These are phyloP conservation scores for Pristis pectinata DNA, from an alignment of 2,797 vertebrate genomes.

Conservation along the genomic window DNA sequence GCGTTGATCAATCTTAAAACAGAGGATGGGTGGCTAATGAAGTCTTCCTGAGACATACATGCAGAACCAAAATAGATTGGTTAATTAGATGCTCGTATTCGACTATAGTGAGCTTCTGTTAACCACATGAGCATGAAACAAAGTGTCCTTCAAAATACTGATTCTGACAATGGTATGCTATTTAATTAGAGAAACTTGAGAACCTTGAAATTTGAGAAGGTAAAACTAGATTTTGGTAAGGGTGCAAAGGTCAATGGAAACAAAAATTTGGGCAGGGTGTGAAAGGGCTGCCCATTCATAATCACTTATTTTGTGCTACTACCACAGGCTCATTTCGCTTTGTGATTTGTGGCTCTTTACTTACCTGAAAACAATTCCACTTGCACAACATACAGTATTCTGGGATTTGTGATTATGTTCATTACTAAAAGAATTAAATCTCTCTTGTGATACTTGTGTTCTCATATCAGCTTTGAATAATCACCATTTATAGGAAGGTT, in stretches of 20 bases:
- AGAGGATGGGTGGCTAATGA: background rate
- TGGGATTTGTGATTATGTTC: background rate
- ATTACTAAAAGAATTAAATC: background rate
- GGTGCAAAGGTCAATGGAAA: background rate
- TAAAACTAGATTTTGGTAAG: background rate
- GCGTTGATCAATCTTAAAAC: background rate
- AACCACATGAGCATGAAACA: background rate
- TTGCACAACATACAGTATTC: no score
- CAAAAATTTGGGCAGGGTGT: background rate
- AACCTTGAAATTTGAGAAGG: background rate
- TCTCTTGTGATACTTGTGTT: background rate
- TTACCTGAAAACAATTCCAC: background rate
- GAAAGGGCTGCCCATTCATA: background rate
- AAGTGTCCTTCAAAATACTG: background rate
- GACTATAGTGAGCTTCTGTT: background rate
- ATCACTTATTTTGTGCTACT: background rate
- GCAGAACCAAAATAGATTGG: background rate
- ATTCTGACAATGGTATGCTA: background rate
- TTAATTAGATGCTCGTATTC: background rate
- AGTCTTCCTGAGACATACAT: background rate
- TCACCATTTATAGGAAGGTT: background rate
- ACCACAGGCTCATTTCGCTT: background rate
- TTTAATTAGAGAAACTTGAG: background rate
- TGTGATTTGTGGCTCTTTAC: background rate
- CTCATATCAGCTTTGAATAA: background rate